A percentile compares a stretch with the other conserved stretches of the same genome.
Evolutionary conservation across 2,888 invertebrate genomes (phyloP).

Genomic region (Lasioglossum villosulum): DNA sequence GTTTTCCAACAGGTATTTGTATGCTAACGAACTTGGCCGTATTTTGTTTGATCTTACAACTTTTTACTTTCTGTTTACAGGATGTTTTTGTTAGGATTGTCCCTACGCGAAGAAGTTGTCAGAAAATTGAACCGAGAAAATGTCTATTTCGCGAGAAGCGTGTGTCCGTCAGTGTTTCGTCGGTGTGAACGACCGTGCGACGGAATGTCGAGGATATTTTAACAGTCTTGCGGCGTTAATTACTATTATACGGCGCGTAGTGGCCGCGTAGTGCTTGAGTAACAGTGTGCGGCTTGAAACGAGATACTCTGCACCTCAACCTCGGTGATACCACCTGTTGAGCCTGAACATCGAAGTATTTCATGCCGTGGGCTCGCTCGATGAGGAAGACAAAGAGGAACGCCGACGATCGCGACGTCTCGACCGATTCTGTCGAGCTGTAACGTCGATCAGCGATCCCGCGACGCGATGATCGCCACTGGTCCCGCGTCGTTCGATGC

Average conservation of each 20-base stretch:
- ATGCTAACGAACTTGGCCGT: no score
- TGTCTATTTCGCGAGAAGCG: conserved; percentile 30
- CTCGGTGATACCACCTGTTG: conserved; percentile 73
- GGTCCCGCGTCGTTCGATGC: not conserved
- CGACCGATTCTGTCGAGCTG: not conserved
- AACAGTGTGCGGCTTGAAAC: conserved; percentile 73
- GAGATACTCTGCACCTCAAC: conserved; percentile 73
- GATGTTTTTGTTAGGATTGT: no score
- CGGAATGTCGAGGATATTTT: conserved; percentile 70
- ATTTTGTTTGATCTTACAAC: no score
- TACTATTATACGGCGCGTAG: conserved; percentile 72
- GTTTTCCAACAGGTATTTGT: no score
- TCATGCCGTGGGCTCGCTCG: conserved; percentile 53
- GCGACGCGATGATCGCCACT: not conserved
- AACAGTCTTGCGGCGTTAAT: conserved; percentile 70
- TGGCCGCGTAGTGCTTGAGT: conserved; percentile 67
- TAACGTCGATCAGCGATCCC: not conserved
- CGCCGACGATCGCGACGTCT: conserved; percentile 12
- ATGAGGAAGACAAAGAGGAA: conserved; percentile 35
- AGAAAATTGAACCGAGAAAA: not conserved
- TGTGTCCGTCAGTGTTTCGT: conserved; percentile 59
- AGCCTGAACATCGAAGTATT: conserved; percentile 67
- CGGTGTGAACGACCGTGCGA: conserved; percentile 62
- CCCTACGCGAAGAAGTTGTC: not conserved
- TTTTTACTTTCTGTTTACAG: no score